Evolutionary conservation across 2,888 invertebrate genomes (phyloP), one percentile per base, ranked within the genome.

Genomic region (Adelognathus sp.): DNA sequence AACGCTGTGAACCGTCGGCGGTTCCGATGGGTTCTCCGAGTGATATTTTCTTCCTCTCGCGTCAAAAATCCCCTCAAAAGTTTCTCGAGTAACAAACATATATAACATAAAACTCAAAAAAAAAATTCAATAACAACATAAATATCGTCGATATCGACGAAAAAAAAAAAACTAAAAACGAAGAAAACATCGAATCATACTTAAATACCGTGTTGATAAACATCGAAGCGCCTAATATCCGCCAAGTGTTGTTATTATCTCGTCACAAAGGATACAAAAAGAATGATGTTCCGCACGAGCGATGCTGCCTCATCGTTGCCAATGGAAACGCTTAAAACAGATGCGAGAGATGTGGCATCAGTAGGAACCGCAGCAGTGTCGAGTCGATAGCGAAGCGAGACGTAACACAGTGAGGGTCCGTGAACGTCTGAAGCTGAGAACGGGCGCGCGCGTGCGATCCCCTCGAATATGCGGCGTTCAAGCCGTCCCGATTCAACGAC

Each of bases 401-500:
- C 52, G 56, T n/a, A n/a, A n/a, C 39, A 14, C 39, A 21, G 21
- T 24, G 24, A 16, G 5, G 9, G 16, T n/a, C 9, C 18, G 11
- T 41, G 4, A 5, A 44, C 33, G 50, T 61, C 18, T 52, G n/a
- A 33, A 3, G 52, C 14, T 41, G 54, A 41, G 39, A 54, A 67
- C 54, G 14, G 39, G 67, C 16, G n/a, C 21, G 50, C 54, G 64
- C 16, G n/a, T 14, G 50, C 54, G 64, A 60, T n/a, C 16, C 61
- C 63, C 63, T 56, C 73, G 69, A 73, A 78, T 72, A 72, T 69
- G 73, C 63, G 77, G 77, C 73, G 56, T 69, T 58, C 67, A 69
- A 73, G 36, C 77, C 63, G 69, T 39, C 29, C 21, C 67, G 73
- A 69, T 73, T 73, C 77, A 73, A 78, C 77, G 77, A 78, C 77